Evolutionary conservation across 2,888 invertebrate species (phyloP).

Genomic region (Choristoneura rosaceana): DNA sequence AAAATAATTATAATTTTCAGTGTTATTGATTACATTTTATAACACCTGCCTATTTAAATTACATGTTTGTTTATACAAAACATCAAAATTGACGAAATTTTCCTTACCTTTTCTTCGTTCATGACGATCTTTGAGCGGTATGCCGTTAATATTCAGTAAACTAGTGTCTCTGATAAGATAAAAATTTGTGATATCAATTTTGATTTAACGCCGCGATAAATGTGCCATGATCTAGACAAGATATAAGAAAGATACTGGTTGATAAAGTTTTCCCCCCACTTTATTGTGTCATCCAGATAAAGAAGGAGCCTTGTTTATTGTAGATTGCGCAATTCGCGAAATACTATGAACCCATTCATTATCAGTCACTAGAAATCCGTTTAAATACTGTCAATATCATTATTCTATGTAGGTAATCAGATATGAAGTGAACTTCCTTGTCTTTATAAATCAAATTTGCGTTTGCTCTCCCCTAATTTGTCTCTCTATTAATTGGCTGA

Average conservation of each 20-base stretch:
- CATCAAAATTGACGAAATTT: background rate
- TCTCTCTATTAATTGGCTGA: conserved; percentile 32
- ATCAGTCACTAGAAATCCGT: conserved; percentile 23
- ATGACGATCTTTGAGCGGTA: background rate
- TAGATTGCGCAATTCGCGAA: conserved; percentile 21
- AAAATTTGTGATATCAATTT: conserved; percentile 27
- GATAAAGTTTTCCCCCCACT: conserved; percentile 12
- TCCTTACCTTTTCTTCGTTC: background rate
- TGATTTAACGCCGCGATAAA: conserved; percentile 17
- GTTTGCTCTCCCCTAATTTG: conserved; percentile 23
- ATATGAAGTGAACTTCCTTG: background rate
- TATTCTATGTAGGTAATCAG: background rate
- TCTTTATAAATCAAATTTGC: background rate
- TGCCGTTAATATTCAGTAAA: conserved; percentile 9
- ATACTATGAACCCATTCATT: conserved; percentile 9
- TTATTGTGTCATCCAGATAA: conserved; percentile 20
- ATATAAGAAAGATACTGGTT: conserved; percentile 1
- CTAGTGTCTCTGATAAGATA: conserved; percentile 24
- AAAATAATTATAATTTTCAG: background rate
- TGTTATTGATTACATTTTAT: background rate
- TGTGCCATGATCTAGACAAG: conserved; percentile 19
- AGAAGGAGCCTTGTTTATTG: conserved; percentile 14
- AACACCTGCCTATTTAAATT: background rate
- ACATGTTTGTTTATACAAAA: background rate
- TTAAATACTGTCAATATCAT: conserved; percentile 9